Conservation (phyloP, 2,113 vertebrate genomes). For the Sciurus niger region DNA sequence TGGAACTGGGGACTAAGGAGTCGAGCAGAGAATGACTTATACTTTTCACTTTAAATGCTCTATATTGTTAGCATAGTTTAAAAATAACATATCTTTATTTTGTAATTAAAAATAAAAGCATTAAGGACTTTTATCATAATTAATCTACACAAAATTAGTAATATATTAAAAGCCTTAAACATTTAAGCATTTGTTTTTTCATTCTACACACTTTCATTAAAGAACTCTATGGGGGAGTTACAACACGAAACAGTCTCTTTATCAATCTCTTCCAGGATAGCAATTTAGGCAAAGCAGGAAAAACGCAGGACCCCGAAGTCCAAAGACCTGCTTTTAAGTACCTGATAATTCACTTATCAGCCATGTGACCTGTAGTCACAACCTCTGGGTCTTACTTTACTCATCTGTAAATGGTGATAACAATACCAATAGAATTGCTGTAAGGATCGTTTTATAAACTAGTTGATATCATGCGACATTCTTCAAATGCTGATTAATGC, state of each 20-base stretch:
- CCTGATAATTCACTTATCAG: not conserved
- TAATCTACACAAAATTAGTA: not conserved
- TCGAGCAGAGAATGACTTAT: not conserved
- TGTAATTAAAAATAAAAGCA: slow-evolving; percentile 16
- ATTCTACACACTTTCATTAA: not conserved
- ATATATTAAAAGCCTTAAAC: not conserved
- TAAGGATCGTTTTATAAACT: not conserved
- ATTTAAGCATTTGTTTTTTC: not conserved
- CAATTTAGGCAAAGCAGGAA: not conserved
- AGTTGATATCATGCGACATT: fast-evolving
- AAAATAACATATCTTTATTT: slow-evolving; percentile 18
- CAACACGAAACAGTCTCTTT: not conserved
- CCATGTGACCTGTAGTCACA: not conserved
- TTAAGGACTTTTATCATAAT: not conserved
- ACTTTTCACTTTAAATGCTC: slow-evolving; percentile 25
- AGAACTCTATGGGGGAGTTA: not conserved
- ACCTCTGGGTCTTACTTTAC: not conserved
- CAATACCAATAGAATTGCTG: not conserved
- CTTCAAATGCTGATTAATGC: not conserved
- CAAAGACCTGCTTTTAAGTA: not conserved
- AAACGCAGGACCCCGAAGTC: not conserved
- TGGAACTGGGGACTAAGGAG: not conserved
- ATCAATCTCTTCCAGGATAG: not conserved
- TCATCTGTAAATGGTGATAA: not conserved
- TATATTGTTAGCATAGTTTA: not conserved